phyloP scores from a whole-genome alignment of 2,888 invertebrate genomes.

The Brachypalpus laphriformis region DNA sequence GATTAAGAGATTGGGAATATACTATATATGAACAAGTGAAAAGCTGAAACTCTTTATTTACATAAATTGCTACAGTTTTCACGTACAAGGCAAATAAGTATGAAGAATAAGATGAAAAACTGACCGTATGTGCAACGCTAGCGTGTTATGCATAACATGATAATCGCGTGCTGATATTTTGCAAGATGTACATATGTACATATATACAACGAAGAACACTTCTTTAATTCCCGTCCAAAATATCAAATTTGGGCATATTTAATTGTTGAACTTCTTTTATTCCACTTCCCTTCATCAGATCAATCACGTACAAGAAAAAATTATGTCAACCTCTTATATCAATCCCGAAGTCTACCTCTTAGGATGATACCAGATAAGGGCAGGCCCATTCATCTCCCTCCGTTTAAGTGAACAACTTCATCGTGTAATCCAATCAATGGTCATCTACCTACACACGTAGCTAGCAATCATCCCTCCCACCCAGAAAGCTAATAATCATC shows the following conservation, averaged over 20 bases:
- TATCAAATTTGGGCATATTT: too few species aligned
- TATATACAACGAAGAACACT: too few species aligned
- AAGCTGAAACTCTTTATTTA: too few species aligned
- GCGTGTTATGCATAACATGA: too few species aligned
- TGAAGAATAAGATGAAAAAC: too few species aligned
- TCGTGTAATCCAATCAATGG: conserved; percentile 5
- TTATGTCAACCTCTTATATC: conserved; percentile 8
- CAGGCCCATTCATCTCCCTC: conserved; percentile 17
- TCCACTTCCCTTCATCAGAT: neutral
- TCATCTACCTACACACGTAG: conserved; percentile 1
- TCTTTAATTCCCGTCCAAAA: neutral
- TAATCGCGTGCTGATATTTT: too few species aligned
- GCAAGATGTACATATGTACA: neutral
- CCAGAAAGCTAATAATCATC: neutral
- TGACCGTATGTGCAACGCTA: too few species aligned
- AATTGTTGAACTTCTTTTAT: neutral
- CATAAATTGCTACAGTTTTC: too few species aligned
- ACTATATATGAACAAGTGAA: too few species aligned
- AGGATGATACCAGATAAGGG: conserved; percentile 11
- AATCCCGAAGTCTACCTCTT: conserved; percentile 1
- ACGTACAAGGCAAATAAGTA: too few species aligned
- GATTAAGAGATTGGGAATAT: too few species aligned
- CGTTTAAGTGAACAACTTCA: conserved; percentile 21
- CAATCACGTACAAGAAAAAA: too few species aligned
- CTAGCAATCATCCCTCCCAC: neutral